Evolutionary conservation across 2,113 vertebrate species (phyloP), one percentile per base, ranked within the genome.

Genomic region (Ibidorhyncha struthersii): DNA sequence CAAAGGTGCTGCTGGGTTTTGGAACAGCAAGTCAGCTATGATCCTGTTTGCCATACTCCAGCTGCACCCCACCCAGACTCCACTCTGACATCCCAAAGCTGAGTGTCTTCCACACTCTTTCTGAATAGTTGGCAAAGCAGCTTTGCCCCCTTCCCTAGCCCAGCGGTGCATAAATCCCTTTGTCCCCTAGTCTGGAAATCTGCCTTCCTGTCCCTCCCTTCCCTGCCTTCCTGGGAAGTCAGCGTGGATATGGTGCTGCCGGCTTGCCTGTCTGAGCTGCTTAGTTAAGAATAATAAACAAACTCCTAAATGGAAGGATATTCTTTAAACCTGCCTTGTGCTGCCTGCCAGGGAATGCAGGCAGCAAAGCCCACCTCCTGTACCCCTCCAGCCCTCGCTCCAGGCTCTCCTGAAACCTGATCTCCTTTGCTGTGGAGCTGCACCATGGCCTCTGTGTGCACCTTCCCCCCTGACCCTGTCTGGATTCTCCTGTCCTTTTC

Each of bases 261-360:
- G 94, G 95, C 97, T 94, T 91, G 96, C 96, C 98, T 97, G 98
- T 97, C 98, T 98, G 98, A 97, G 95, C 97, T 12, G 97, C 96
- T 96, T 82, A 96, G 98, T 97, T 97, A 98, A 98, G 98, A 98
- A 98, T 98, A 98, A 98, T 98, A 98, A 98, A 98, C 98, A 98
- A 93, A 97, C 97, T 96, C 97, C 98, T 96, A 97, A 98, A 98
- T 97, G 98, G 97, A 97, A 98, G 98, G 98, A 98, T 97, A 98
- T 97, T 97, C 97, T 97, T 98, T 97, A 98, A 98, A 97, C 92
- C 98, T 97, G 80, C 94, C 97, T 95, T 97, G 96, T 92, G 94
- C 97, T 97, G 98, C 95, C 96, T 96, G 98, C 98, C 97, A 94
- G 97, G 98, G 97, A 98, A 97, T 97, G 97, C 98, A 97, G 96